Evolutionary conservation across 1,140 invertebrate species (phyloP), one percentile per base, ranked within the genome.

Genomic region (Drosophila orosa): DNA sequence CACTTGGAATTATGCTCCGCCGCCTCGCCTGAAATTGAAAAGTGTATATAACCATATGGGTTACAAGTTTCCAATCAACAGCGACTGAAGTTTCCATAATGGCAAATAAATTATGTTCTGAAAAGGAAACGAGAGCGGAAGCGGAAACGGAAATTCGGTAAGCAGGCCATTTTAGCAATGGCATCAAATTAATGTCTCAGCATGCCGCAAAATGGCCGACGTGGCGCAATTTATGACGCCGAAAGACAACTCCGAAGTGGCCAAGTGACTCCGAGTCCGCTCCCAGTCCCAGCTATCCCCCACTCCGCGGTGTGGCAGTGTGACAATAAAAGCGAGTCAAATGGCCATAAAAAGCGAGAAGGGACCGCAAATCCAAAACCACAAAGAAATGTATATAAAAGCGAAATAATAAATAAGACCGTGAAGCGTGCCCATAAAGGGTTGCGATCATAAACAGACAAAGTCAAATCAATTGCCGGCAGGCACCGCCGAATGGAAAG

Each of bases 281-380:
- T n/a, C n/a, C n/a, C n/a, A n/a, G n/a, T 6, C 12, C 37, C 47
- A 52, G 48, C 48, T 33, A 33, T 15, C 17, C 45, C 7, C 37
- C 47, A 15, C 24, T 73, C 45, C 54, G 37, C 79, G 60, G n/a
- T n/a, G n/a, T n/a, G n/a, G 69, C 75, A 71, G 79, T 73, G 83
- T 87, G 84, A 87, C 83, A 87, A 86, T 89, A 87, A 87, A 87
- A 87, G 65, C 80, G 83, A 78, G 80, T 89, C 80, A 89, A 89
- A 87, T 87, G 75, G 76, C 83, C 84, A 86, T 86, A 89, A 87
- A 87, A 87, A 72, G 31, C 56, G 71, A 66, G 47, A 42, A 54
- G 25, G 61, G 24, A 40, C 59, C 59, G 31, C 40, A 48, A 60
- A 50, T 76, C 73, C 54, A 74, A 75, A 48, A 62, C 62, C 62